A percentile compares a stretch with the other conserved stretches of the same genome.
Conservation (phyloP, 1,140 invertebrate genomes). For the Drosophila repleta region DNA sequence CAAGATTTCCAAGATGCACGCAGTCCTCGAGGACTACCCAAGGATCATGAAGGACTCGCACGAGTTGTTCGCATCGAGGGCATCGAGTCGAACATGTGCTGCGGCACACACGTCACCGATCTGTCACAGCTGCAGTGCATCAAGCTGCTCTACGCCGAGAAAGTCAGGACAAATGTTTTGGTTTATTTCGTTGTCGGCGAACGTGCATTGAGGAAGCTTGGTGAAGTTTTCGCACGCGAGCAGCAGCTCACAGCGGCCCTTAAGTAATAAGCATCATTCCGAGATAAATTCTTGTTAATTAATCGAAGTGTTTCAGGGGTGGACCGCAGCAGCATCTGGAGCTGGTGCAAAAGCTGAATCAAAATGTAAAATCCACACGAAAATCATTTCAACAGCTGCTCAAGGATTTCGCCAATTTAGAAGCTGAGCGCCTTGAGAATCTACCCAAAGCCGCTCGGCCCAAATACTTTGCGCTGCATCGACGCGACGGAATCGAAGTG, state of each 20-base stretch:
- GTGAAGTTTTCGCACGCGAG: slow-evolving; percentile 87
- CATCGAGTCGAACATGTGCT: slow-evolving; percentile 92
- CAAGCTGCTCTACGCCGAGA: slow-evolving; percentile 89
- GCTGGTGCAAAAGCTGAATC: slow-evolving; percentile 89
- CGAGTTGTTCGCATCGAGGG: slow-evolving; percentile 89
- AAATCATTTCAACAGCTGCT: slow-evolving; percentile 88
- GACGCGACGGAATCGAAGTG: slow-evolving; percentile 88
- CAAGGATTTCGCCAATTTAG: slow-evolving; percentile 87
- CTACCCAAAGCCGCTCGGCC: slow-evolving; percentile 83
- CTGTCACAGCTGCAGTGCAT: slow-evolving; percentile 91
- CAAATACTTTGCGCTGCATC: slow-evolving; percentile 86
- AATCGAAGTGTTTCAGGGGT: slow-evolving; percentile 85
- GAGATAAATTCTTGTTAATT: neutral
- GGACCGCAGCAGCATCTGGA: slow-evolving; percentile 88
- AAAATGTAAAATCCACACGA: slow-evolving; percentile 86
- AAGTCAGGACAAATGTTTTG: slow-evolving; percentile 87
- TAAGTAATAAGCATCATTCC: slow-evolving; percentile 50
- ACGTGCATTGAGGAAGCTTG: slow-evolving; percentile 87
- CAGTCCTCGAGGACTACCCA: slow-evolving; percentile 87
- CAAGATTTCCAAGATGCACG: slow-evolving; percentile 69
- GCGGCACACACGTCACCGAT: slow-evolving; percentile 93
- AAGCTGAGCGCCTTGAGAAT: slow-evolving; percentile 87
- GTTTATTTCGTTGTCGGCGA: slow-evolving; percentile 90
- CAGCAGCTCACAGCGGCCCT: slow-evolving; percentile 87
- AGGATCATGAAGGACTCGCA: slow-evolving; percentile 89